Base-by-base conservation (phyloP, 2,797 vertebrate species). In the Sebastes iracundus region DNA sequence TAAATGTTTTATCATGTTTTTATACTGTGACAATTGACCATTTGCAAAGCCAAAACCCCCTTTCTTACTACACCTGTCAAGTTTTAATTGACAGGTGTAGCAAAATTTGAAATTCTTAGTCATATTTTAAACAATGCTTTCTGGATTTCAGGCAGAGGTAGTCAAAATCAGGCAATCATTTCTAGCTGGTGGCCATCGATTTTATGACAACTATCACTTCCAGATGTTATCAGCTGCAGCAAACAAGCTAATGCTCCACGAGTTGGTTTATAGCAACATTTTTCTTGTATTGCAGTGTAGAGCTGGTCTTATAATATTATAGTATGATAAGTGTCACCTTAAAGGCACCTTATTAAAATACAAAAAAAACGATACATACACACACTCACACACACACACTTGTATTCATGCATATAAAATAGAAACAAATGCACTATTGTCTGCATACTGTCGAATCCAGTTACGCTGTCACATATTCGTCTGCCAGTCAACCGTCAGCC, bases 401-500 rank as follows among this genome's bases (percentile, higher is more conserved):
- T 25, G 7, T n/a, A 59, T 30, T 11, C 9, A 52, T 32, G 20
- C 9, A 60, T 60, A 11, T 32, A 38, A 62, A 60, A 73, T 61
- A 35, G 1, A 82, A 58, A 14, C 16, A 52, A 30, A 67, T 42
- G 5, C 5, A 2, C 9, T 20, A 11, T 12, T 73, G 61, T 33
- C 46, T 64, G 28, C 32, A 33, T 42, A 55, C 16, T 59, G n/a
- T 84, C 23, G 33, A 79, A 81, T 81, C 69, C 67, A 82, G 84
- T 84, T 64, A 80, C 32, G n/a, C 75, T 84, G 77, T 81, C 27
- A 59, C 28, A 83, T 73, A 70, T 87, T 56, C 65, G 72, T 91
- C 79, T 86, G 75, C 59, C 73, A 80, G 73, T 81, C 82, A 80
- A 75, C 52, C 76, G 49, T 86, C 83, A 87, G 85, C 82, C 80